Conservation (phyloP, 1,140 invertebrate genomes). For the Littorina saxatilis region DNA sequence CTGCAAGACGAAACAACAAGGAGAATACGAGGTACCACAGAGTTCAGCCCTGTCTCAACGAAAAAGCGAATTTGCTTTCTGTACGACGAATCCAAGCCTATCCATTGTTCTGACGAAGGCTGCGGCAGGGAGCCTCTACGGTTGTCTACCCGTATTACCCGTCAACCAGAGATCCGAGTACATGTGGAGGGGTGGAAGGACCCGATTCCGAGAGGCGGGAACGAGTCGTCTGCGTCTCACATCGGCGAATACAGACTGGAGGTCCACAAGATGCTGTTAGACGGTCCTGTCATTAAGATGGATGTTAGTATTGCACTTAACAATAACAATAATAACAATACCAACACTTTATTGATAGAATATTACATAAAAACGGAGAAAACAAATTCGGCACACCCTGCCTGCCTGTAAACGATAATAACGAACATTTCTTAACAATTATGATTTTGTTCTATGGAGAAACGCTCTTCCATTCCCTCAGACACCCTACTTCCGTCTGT, state of each 20-base stretch:
- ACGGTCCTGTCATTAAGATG: too few relatives aligned
- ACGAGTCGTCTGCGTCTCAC: not conserved
- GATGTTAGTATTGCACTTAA: too few relatives aligned
- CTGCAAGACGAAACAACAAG: not conserved
- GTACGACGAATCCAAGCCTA: not conserved
- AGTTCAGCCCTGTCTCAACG: not conserved
- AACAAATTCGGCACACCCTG: too few relatives aligned
- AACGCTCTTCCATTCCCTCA: too few relatives aligned
- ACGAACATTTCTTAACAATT: too few relatives aligned
- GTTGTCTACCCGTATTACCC: not conserved
- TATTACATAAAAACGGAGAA: too few relatives aligned
- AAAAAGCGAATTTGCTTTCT: not conserved
- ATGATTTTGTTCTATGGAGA: too few relatives aligned
- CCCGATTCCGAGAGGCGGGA: not conserved
- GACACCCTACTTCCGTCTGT: too few relatives aligned
- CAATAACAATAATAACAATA: too few relatives aligned
- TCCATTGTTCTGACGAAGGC: not conserved
- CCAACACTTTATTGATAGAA: too few relatives aligned
- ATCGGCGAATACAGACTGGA: not conserved
- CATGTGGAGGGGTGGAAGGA: not conserved
- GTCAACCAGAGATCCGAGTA: not conserved
- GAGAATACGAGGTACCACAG: too few relatives aligned
- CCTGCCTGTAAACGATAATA: too few relatives aligned
- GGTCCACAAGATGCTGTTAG: not conserved
- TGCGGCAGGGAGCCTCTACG: not conserved